Conservation (phyloP, 2,797 vertebrate genomes). For the Brachyalestes nurse region DNA sequence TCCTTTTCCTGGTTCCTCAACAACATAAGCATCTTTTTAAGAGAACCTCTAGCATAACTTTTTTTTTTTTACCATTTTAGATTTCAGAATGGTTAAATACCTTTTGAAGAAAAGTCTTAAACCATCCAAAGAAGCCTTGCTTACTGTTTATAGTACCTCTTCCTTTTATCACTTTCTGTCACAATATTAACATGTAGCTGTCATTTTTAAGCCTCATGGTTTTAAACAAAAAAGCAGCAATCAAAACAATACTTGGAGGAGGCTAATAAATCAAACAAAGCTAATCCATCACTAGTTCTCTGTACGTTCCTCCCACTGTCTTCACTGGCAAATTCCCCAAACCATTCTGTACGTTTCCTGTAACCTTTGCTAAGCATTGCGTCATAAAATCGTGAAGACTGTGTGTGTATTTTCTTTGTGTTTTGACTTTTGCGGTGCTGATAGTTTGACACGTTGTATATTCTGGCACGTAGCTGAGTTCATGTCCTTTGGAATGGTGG, state of each 20-base stretch:
- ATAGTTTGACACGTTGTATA: conserved; percentile 9
- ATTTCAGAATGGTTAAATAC: neutral
- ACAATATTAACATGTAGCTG: neutral
- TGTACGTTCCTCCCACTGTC: conserved; percentile 21
- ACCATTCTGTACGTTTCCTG: neutral
- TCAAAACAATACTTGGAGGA: conserved; percentile 1
- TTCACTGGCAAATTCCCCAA: conserved; percentile 18
- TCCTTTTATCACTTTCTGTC: neutral
- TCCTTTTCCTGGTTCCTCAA: neutral
- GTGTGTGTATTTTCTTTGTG: neutral
- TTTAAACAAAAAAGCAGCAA: conserved; percentile 18
- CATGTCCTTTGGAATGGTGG: conserved; percentile 5
- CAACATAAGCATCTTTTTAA: conserved; percentile 18
- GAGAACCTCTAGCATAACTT: neutral
- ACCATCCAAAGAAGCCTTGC: neutral
- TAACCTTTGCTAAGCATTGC: conserved; percentile 18
- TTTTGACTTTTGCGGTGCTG: conserved; percentile 16
- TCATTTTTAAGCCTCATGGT: neutral
- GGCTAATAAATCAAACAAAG: conserved; percentile 33
- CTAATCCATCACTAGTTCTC: conserved; percentile 3
- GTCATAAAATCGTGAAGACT: neutral
- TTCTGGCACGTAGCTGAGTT: conserved; percentile 8
- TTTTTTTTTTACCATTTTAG: neutral
- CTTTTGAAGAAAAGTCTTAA: no score
- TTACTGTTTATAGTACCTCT: neutral